Evolutionary conservation across 1,140 invertebrate genomes (phyloP), one percentile per base, ranked within the genome.

Genomic region (Popillia japonica): DNA sequence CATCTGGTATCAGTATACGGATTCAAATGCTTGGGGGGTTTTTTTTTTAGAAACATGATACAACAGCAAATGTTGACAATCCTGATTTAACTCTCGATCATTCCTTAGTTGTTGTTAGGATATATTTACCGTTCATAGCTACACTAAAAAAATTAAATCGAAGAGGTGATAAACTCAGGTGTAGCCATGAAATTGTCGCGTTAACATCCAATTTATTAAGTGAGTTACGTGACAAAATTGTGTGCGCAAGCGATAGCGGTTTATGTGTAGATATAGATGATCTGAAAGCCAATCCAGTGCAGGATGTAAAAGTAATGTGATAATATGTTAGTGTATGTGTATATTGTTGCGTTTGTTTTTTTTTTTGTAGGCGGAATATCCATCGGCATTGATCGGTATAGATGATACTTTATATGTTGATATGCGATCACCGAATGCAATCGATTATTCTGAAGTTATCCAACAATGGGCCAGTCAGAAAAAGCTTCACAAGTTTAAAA

Each of bases 321-420:
- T 40, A 1, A 75, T 77, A 74, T 27, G 3, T 68, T 68, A 68
- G 48, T 22, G 20, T 8, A 68, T 68, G 22, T 68, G 40, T 61
- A 76, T n/a, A 41, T 64, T 76, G 14, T 59, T 76, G 68, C 7
- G 79, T 40, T 75, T 59, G 77, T 78, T 40, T 84, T 79, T 78
- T n/a, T n/a, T n/a, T n/a, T n/a, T n/a, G n/a, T 78, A 92, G 91
- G 88, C 90, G 81, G 77, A 90, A 22, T 92, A 91, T 80, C 91
- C 89, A 79, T 92, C 92, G 11, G 89, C 89, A 7, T 91, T 92
- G 80, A 91, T 93, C 82, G 93, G 90, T 81, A 92, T 94, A 68
- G 90, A 93, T 83, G 87, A 89, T 48, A 89, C 87, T 7, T 93
- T 93, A 85, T 93, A 93, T 82, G 91, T 91, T 86, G 92, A 94